Base-by-base conservation (phyloP, 2,797 vertebrate species). In the Sebastiscus tertius region DNA sequence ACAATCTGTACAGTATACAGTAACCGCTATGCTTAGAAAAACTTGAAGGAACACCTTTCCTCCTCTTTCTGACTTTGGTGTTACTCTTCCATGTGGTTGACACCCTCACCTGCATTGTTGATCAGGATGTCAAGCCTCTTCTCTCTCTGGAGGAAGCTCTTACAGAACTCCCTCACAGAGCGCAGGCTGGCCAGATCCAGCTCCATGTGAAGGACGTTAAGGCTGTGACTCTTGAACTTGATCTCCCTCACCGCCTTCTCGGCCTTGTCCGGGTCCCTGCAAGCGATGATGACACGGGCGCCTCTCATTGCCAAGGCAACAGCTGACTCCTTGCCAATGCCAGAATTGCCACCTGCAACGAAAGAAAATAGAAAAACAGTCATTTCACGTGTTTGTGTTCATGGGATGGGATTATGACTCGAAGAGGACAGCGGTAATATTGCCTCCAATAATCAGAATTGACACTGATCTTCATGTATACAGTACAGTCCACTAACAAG, bases 281-380 rank as follows among this genome's bases (percentile, higher is more conserved):
- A 95, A 7, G 95, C 96, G 16, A 97, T 93, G 80, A 96, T 84
- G 67, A 97, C 96, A 8, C 95, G 94, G 26, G 96, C 96, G 2
- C 96, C 96, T 78, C 96, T 92, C 61, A 72, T 42, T 4, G 96
- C 96, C 90, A 97, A 8, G 6, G 94, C 93, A 63, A 96, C 79
- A 1, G 96, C 96, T 0, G 96, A 94, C 86, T 96, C 96, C 79
- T 96, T 97, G 16, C 96, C 96, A 16, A 96, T 80, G 31, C 96
- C 96, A 8, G 95, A 94, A 78, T 94, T 95, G 2, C 95, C 96
- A 46, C 96, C 96, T 97, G 61, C 14, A 85, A 67, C 16, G 39
- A 46, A 4, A 36, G 13, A 27, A 64, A 58, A n/a, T 3, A 2
- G 31, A 29, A 20, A 31, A 34, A 16, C 2, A 7, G 1, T 4